Evolutionary conservation across 2,888 invertebrate species (phyloP).

Genomic region (Liposcelis brunnea): DNA sequence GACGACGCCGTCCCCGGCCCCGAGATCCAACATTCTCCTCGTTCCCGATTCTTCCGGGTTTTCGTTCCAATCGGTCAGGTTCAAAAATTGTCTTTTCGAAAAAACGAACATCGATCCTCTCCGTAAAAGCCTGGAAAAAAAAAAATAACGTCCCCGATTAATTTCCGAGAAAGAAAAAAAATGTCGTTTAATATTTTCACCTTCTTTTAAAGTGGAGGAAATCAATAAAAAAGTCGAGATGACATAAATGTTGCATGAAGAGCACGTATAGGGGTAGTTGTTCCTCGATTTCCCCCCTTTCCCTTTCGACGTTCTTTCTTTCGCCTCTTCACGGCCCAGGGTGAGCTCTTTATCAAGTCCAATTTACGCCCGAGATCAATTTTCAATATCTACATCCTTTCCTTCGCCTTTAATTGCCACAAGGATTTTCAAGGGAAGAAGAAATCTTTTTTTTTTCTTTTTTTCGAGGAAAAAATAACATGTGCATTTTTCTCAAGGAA

Average conservation of each 20-base stretch:
- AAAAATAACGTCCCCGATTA: slow-evolving; percentile 8
- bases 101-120: slow-evolving; percentile 96
- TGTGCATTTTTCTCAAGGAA: too few species aligned
- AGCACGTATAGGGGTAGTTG: slow-evolving; percentile 10
- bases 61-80: slow-evolving; percentile 34
- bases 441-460: too few species aligned
- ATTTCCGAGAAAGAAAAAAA: neutral
- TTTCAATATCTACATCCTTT: slow-evolving; percentile 14
- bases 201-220: slow-evolving; percentile 1
- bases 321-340: slow-evolving; percentile 10
- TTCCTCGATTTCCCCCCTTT: slow-evolving; percentile 12
- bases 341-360: too few species aligned
- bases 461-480: too few species aligned
- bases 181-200: neutral
- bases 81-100: slow-evolving; percentile 61
- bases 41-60: slow-evolving; percentile 18
- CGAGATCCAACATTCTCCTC: slow-evolving; percentile 25
- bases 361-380: slow-evolving; percentile 6
- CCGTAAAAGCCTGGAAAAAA: slow-evolving; percentile 49
- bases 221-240: slow-evolving; percentile 10
- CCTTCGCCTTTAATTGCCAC: slow-evolving; percentile 14
- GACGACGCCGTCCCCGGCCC: slow-evolving; percentile 92
- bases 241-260: slow-evolving; percentile 19
- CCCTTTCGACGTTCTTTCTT: slow-evolving; percentile 11
- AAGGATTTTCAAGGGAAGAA: too few species aligned